Evolutionary conservation across 1,140 invertebrate genomes (phyloP).

Genomic region (Drosophila tropicalis): DNA sequence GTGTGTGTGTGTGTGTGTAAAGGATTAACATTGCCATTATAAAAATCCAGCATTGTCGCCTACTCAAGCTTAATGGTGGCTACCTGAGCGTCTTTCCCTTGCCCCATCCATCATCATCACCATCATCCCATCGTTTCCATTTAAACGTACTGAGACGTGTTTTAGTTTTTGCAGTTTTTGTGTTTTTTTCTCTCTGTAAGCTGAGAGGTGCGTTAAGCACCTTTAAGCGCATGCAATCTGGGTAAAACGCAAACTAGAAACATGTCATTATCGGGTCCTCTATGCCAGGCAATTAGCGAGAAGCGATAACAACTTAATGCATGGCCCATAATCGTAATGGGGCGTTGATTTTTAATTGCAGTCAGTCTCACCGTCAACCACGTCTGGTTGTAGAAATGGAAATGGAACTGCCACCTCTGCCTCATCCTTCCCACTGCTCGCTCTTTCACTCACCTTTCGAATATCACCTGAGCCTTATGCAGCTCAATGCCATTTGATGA

Average conservation of each 20-base stretch:
- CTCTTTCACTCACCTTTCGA: constrained; percentile 87
- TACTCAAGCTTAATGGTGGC: background rate
- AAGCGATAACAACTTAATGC: constrained; percentile 59
- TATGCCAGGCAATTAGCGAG: constrained; percentile 57
- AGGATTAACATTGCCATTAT: background rate
- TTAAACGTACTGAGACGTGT: background rate
- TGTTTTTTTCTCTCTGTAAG: background rate
- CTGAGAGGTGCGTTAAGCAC: constrained; percentile 11
- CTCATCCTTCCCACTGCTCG: too few relatives aligned
- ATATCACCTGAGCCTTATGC: constrained; percentile 91
- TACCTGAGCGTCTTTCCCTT: background rate
- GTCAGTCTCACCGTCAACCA: constrained; percentile 11
- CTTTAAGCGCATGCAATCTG: constrained; percentile 21
- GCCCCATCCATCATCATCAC: background rate
- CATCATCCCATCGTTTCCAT: background rate
- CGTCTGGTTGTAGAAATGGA: background rate
- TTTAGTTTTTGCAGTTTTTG: background rate
- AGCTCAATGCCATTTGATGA: constrained; percentile 88
- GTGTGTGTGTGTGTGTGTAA: too few relatives aligned
- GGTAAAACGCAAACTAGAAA: constrained; percentile 9
- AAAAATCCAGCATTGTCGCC: background rate
- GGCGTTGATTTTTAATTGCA: constrained; percentile 36
- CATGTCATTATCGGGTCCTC: constrained; percentile 41
- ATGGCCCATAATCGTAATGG: constrained; percentile 33
- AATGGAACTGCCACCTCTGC: background rate